Evolutionary conservation across 1,140 invertebrate genomes (phyloP), one percentile per base, ranked within the genome.

Genomic region (Bombyx mandarina): DNA sequence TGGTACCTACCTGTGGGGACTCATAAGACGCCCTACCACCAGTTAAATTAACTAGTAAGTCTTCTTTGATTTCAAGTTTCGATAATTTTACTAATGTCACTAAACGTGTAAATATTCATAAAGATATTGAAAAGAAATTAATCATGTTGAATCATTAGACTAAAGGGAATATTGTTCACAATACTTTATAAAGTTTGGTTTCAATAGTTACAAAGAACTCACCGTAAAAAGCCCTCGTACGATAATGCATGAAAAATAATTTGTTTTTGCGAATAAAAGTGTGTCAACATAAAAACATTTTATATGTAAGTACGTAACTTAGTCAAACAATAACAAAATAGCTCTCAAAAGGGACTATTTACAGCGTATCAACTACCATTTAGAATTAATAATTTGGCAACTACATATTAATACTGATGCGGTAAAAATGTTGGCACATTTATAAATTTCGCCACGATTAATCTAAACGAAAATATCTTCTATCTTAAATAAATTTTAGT

Each of bases 371-470:
- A 72, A 62, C 75, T 77, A 79, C 69, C 63, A 78, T 73, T 68
- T 70, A 76, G 62, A 67, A 70, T 67, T 61, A 71, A 61, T 65
- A 66, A 71, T 85, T 86, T 85, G 81, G 82, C 81, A 80, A 83
- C 82, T 88, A 88, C 22, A 65, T 79, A 43, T 88, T 85, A 88
- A 88, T 88, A 88, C 86, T 88, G 86, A 82, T 82, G 77, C 82
- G 86, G 86, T 88, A 88, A 88, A 87, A 88, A 88, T 83, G 79
- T 86, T 88, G 83, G 86, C 86, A 88, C 82, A 76, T 71, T 35
- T 73, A 60, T 68, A 67, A 75, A 66, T 72, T 49, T 35, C 63
- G 77, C 80, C 80, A 71, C 63, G 61, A 66, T 66, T 71, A 76
- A 80, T 61, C 73, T 82, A 82, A 73, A 71, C 65, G 66, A 84